These are phyloP conservation scores for Parapristionchus giblindavisi DNA, from an alignment of 2,888 invertebrate species.

Conservation along the genomic window DNA sequence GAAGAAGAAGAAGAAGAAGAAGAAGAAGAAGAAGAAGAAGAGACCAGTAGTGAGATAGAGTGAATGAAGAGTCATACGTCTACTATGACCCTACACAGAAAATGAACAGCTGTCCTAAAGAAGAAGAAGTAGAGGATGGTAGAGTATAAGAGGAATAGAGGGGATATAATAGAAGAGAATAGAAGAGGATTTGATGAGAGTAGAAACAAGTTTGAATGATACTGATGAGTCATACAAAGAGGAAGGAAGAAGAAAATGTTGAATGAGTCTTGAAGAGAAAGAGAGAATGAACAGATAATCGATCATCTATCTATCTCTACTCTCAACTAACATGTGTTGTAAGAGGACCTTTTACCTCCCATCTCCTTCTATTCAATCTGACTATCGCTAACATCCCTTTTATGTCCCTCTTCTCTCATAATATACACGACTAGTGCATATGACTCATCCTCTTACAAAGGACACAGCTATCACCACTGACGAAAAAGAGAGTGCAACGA, in stretches of 20 bases:
- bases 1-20: neutral
- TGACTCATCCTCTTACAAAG: too few species aligned
- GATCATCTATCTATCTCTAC: neutral
- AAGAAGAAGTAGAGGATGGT: constrained; percentile 8
- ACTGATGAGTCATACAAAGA: constrained; percentile 2
- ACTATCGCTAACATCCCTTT: constrained; percentile 11
- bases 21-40: neutral
- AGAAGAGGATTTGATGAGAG: constrained; percentile 22
- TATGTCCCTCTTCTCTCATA: neutral
- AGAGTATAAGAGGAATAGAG: neutral
- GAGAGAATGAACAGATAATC: constrained; percentile 6
- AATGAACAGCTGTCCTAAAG: constrained; percentile 6
- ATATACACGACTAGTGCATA: too few species aligned
- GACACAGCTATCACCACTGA: too few species aligned
- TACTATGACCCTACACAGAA: constrained; percentile 1
- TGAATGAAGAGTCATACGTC: neutral
- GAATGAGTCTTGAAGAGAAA: constrained; percentile 17
- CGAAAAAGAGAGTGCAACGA: too few species aligned
- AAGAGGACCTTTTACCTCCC: neutral
- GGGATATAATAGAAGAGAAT: neutral
- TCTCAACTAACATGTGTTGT: too few species aligned
- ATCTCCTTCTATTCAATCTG: constrained; percentile 9
- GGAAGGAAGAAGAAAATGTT: neutral
- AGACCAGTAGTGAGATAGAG: constrained; percentile 10
- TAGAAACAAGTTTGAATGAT: constrained; percentile 30